Conservation (phyloP, 2,888 invertebrate genomes). For the Rhogogaster chlorosoma region DNA sequence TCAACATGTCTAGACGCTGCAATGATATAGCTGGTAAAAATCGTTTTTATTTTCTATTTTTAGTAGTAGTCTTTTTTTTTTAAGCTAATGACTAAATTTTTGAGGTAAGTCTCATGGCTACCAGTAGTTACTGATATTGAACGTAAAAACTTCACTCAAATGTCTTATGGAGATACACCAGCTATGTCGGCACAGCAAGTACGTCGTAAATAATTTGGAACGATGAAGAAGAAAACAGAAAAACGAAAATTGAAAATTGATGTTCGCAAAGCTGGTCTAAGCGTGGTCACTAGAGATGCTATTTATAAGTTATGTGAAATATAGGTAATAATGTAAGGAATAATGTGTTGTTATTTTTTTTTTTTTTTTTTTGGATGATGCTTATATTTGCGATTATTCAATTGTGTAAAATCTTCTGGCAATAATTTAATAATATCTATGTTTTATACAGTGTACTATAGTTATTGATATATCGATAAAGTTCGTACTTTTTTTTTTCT, state of each 20-base stretch:
- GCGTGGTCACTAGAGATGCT: not conserved
- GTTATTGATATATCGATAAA: constrained; percentile 14
- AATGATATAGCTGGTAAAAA: not conserved
- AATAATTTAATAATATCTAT: constrained; percentile 13
- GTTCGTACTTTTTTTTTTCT: not conserved
- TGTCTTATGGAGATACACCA: not conserved
- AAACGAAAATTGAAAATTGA: not conserved
- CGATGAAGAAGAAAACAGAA: not conserved
- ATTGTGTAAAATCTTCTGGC: constrained; percentile 13
- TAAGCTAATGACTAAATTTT: not conserved
- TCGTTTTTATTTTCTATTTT: not conserved
- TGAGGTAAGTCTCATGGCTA: not conserved
- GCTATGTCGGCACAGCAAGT: not conserved
- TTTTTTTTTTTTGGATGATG: constrained; percentile 31
- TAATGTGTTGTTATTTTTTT: constrained; percentile 5
- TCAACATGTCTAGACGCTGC: constrained; percentile 14
- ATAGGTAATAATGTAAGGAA: constrained; percentile 17
- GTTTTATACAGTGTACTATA: constrained; percentile 41
- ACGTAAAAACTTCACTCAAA: not conserved
- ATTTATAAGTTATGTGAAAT: constrained; percentile 7
- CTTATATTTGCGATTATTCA: constrained; percentile 12
- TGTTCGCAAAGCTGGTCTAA: constrained; percentile 38
- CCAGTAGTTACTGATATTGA: not conserved
- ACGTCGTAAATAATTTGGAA: constrained; percentile 16
- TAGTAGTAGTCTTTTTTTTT: not conserved